phyloP scores from a whole-genome alignment of 2,113 vertebrate genomes.

The Ceyx margarethae region DNA sequence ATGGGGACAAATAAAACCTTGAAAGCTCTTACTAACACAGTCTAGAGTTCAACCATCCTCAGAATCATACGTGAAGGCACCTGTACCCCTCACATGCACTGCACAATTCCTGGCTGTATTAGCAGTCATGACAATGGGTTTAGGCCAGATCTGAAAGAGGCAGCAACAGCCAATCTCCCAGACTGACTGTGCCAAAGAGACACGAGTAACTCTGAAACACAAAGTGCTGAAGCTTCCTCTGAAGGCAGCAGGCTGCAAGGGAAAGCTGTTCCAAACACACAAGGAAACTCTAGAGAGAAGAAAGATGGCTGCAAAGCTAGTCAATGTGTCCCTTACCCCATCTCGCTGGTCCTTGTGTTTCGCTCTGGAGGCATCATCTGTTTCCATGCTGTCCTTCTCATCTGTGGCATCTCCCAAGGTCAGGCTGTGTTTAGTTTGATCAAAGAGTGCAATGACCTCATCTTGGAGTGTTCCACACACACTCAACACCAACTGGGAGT shows the following conservation, averaged over 20 bases:
- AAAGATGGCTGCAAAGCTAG: background rate
- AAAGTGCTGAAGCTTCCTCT: background rate
- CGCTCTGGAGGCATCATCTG: constrained; percentile 78
- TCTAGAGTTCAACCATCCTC: background rate
- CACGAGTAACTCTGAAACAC: background rate
- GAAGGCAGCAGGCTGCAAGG: background rate
- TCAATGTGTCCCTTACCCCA: constrained; percentile 75
- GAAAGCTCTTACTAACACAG: background rate
- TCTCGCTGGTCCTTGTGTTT: constrained; percentile 92
- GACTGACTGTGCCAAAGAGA: background rate
- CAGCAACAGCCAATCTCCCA: background rate
- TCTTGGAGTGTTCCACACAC: constrained; percentile 94
- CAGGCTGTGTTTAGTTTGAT: constrained; percentile 86
- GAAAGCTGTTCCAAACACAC: background rate
- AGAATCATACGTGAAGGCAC: background rate
- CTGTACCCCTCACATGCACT: background rate
- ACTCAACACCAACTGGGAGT: constrained; percentile 88
- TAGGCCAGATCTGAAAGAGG: background rate
- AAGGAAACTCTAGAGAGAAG: background rate
- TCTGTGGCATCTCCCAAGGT: constrained; percentile 67
- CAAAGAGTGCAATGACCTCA: constrained; percentile 85
- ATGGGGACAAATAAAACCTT: background rate
- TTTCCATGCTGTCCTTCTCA: constrained; percentile 97
- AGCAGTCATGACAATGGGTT: background rate
- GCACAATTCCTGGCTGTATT: background rate